These are phyloP conservation scores for Lethenteron reissneri DNA, from an alignment of 2,113 vertebrate species.

Conservation along the genomic window DNA sequence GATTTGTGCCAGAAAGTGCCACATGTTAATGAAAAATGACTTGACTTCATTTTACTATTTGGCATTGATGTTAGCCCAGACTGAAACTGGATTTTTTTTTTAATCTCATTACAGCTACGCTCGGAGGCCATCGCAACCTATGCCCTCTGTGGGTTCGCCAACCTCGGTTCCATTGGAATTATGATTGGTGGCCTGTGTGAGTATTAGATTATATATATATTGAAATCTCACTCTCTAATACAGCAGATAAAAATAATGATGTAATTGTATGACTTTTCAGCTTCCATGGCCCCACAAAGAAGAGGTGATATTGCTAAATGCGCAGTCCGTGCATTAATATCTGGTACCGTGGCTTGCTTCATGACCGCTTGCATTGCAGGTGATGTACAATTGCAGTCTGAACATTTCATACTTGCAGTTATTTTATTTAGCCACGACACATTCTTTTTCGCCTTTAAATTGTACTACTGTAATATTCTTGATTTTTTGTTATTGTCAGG, in stretches of 20 bases:
- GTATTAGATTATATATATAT: slow-evolving; percentile 14
- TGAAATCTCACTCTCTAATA: neutral
- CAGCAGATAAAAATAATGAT: neutral
- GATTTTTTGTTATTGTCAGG: slow-evolving; percentile 24
- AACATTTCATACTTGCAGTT: too few relatives aligned
- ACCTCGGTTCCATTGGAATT: slow-evolving; percentile 44
- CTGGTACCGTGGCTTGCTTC: slow-evolving; percentile 39
- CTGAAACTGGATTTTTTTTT: slow-evolving; percentile 14
- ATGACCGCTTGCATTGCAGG: slow-evolving; percentile 63
- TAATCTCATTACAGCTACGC: slow-evolving; percentile 29
- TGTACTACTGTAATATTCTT: neutral
- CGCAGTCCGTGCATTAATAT: slow-evolving; percentile 39
- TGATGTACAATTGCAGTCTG: slow-evolving; percentile 14
- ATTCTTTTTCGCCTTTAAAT: slow-evolving; percentile 7
- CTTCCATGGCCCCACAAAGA: slow-evolving; percentile 35
- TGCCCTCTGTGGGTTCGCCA: slow-evolving; percentile 61
- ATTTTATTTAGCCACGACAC: neutral
- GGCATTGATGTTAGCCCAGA: neutral
- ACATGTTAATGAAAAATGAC: too few relatives aligned
- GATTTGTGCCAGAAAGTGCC: too few relatives aligned
- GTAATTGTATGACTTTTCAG: slow-evolving; percentile 16
- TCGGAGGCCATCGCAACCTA: slow-evolving; percentile 63
- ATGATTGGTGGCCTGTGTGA: slow-evolving; percentile 40
- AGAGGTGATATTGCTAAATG: slow-evolving; percentile 31
- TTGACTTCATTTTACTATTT: too few relatives aligned